phyloP scores from a whole-genome alignment of 2,797 vertebrate genomes.

The Coracias cyanogaster region DNA sequence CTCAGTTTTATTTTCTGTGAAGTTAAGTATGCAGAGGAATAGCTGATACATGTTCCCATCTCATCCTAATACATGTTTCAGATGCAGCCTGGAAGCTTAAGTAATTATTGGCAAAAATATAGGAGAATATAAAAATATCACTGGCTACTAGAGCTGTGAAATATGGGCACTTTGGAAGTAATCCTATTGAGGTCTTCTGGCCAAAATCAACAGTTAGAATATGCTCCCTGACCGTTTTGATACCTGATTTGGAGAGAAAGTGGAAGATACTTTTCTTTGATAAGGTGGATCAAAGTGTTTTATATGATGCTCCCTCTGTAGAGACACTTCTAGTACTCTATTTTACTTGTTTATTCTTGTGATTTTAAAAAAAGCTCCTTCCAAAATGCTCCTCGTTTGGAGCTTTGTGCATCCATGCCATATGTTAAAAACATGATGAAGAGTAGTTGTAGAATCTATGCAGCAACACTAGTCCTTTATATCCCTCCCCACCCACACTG shows the following conservation, averaged over 20 bases:
- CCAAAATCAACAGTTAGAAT: background rate
- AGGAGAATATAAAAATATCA: background rate
- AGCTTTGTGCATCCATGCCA: conserved; percentile 29
- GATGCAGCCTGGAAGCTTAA: background rate
- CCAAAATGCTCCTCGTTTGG: background rate
- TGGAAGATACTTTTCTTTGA: background rate
- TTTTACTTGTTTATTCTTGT: conserved; percentile 43
- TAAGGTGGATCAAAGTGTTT: background rate
- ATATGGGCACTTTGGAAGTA: background rate
- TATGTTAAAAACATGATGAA: conserved; percentile 41
- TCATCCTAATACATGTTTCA: background rate
- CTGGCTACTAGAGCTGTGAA: background rate
- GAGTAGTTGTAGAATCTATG: conserved; percentile 32
- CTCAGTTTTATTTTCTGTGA: background rate
- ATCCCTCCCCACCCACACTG: background rate
- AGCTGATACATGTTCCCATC: background rate
- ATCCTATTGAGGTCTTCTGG: background rate
- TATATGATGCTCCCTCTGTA: background rate
- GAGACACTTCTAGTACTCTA: background rate
- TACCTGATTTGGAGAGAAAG: background rate
- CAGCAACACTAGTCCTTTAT: conserved; percentile 11
- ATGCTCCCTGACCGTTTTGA: background rate
- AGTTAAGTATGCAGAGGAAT: background rate
- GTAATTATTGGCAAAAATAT: background rate
- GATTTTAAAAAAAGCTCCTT: conserved; percentile 7